These are phyloP conservation scores for Stomorhina lunata DNA, from an alignment of 2,888 invertebrate species.

Conservation along the genomic window DNA sequence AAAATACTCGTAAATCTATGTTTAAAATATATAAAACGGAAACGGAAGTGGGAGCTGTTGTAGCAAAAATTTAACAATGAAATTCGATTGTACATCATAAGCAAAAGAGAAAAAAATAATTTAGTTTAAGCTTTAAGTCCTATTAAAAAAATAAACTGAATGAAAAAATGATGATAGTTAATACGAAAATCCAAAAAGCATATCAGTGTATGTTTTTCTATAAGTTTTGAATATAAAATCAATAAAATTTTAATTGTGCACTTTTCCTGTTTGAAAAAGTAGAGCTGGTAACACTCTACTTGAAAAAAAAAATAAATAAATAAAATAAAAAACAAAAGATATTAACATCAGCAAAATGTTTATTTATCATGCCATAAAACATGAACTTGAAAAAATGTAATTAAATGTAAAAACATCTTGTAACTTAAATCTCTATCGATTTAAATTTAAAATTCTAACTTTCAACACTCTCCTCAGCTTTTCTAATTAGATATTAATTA, in stretches of 20 bases:
- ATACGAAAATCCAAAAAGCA: background rate
- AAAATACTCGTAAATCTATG: background rate
- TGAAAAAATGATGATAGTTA: slow-evolving; percentile 12
- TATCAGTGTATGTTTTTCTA: background rate
- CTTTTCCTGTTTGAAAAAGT: background rate
- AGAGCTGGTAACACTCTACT: background rate
- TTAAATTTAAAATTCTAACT: background rate
- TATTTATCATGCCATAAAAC: slow-evolving; percentile 52
- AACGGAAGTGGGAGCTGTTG: slow-evolving; percentile 51
- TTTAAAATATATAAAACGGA: slow-evolving; percentile 36
- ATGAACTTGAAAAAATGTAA: slow-evolving; percentile 61
- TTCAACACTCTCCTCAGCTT: background rate
- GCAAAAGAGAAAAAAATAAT: background rate
- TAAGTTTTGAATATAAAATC: background rate
- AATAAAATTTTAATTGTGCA: background rate
- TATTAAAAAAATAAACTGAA: background rate
- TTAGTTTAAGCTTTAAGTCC: background rate
- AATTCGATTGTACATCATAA: slow-evolving; percentile 22
- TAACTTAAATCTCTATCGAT: background rate
- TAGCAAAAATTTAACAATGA: slow-evolving; percentile 1
- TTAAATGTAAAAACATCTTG: slow-evolving; percentile 13
- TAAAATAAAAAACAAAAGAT: background rate
- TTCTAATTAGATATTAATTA: background rate
- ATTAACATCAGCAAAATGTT: slow-evolving; percentile 47
- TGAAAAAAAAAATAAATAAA: background rate